Evolutionary conservation across 2,113 vertebrate genomes (phyloP).

Genomic region (Coryphaenoides rupestris): DNA sequence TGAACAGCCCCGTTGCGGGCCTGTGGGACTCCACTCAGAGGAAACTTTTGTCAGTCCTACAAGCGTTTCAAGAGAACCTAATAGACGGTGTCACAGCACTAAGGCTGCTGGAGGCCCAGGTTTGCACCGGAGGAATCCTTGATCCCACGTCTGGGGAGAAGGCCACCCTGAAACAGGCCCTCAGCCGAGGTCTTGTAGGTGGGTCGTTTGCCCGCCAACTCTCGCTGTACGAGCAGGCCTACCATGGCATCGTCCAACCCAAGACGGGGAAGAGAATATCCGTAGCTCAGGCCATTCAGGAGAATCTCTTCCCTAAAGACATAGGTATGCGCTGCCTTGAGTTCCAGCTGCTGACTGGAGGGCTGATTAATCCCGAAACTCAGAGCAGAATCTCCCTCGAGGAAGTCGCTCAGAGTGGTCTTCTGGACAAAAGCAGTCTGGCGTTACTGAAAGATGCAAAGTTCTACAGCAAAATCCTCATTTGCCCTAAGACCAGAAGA

Average conservation of each 20-base stretch:
- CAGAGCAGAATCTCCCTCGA: constrained; percentile 80
- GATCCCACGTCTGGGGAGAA: constrained; percentile 85
- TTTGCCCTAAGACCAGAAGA: constrained; percentile 86
- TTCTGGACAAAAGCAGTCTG: constrained; percentile 83
- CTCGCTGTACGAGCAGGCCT: constrained; percentile 80
- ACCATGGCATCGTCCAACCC: constrained; percentile 80
- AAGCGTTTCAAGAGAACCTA: constrained; percentile 85
- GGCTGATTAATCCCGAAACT: constrained; percentile 84
- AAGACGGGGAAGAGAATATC: constrained; percentile 77
- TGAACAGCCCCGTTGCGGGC: constrained; percentile 84
- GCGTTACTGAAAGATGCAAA: constrained; percentile 82
- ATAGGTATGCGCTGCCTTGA: constrained; percentile 81
- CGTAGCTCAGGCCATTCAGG: constrained; percentile 81
- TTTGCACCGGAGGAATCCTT: constrained; percentile 89
- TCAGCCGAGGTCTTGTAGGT: constrained; percentile 82
- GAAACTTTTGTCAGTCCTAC: constrained; percentile 82
- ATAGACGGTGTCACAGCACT: constrained; percentile 81
- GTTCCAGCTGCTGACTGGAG: constrained; percentile 89
- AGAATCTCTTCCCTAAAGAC: constrained; percentile 81
- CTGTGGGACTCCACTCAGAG: constrained; percentile 83
- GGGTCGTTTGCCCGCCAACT: constrained; percentile 81
- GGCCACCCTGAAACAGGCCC: constrained; percentile 75
- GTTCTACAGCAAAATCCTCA: constrained; percentile 73
- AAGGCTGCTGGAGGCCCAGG: constrained; percentile 87
- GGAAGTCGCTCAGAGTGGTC: constrained; percentile 78